Conservation (phyloP, 2,113 vertebrate species). For the Stercorarius parasiticus region DNA sequence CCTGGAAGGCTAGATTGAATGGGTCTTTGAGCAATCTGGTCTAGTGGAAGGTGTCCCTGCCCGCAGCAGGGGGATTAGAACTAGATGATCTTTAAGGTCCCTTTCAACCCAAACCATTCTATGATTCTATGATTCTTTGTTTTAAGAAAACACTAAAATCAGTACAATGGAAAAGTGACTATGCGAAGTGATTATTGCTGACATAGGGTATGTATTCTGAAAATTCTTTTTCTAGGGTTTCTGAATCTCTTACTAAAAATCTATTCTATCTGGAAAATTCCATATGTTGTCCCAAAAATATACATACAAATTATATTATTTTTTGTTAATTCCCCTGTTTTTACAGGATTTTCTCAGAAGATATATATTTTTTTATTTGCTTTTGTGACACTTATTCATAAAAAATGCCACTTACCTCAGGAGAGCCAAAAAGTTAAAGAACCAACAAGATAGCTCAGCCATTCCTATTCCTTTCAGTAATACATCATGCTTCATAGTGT, state of each 20-base stretch:
- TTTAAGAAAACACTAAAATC: not conserved
- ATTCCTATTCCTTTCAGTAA: not conserved
- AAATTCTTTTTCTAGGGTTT: not conserved
- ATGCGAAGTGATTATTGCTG: not conserved
- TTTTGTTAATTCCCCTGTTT: not conserved
- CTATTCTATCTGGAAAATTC: not conserved
- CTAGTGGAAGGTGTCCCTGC: no score
- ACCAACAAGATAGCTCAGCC: not conserved
- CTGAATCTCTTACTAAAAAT: not conserved
- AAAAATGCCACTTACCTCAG: not conserved
- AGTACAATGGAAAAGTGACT: not conserved
- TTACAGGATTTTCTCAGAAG: not conserved
- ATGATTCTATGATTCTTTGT: not conserved
- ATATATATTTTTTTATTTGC: not conserved
- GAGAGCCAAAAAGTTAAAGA: not conserved
- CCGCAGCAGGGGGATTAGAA: no score
- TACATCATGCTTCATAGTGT: not conserved
- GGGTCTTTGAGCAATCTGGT: no score
- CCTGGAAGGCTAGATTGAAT: no score
- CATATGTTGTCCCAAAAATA: not conserved
- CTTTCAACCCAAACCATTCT: no score
- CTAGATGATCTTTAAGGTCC: no score
- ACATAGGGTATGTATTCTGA: not conserved
- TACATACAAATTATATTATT: rapidly evolving
- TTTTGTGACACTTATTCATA: not conserved